These are phyloP conservation scores for Tachysurus vachellii DNA, from an alignment of 2,113 vertebrate genomes.

Conservation along the genomic window DNA sequence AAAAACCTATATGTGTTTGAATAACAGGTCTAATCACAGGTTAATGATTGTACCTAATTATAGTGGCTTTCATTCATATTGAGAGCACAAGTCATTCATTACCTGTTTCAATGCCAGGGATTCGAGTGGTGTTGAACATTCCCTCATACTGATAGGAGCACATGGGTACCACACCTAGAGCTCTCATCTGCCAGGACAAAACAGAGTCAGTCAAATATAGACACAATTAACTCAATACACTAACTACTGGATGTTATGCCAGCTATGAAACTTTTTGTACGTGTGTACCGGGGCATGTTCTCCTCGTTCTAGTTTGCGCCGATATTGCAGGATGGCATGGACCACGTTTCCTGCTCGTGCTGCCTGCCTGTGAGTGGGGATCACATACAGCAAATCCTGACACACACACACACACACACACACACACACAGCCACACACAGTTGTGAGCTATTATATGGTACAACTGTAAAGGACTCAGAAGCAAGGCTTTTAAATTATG, in stretches of 20 bases:
- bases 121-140: conserved; percentile 93
- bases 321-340: conserved; percentile 86
- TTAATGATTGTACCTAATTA: background rate
- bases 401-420: conserved; percentile 33
- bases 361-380: conserved; percentile 79
- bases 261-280: background rate
- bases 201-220: conserved; percentile 15
- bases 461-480: background rate
- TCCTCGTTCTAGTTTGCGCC: conserved; percentile 87
- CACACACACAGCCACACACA: conserved; percentile 38
- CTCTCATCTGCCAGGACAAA: conserved; percentile 76
- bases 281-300: conserved; percentile 80
- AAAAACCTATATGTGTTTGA: background rate
- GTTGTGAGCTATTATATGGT: background rate
- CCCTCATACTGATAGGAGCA: conserved; percentile 91
- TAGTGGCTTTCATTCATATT: background rate
- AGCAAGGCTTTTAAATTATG: background rate
- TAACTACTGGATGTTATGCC: too few relatives aligned
- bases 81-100: conserved; percentile 24
- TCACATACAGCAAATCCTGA: conserved; percentile 82
- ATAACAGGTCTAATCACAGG: background rate
- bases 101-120: conserved; percentile 89
- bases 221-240: background rate
- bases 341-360: conserved; percentile 84
- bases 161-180: conserved; percentile 87